Conservation (phyloP, 2,113 vertebrate species). For the Piliocolobus tephrosceles region DNA sequence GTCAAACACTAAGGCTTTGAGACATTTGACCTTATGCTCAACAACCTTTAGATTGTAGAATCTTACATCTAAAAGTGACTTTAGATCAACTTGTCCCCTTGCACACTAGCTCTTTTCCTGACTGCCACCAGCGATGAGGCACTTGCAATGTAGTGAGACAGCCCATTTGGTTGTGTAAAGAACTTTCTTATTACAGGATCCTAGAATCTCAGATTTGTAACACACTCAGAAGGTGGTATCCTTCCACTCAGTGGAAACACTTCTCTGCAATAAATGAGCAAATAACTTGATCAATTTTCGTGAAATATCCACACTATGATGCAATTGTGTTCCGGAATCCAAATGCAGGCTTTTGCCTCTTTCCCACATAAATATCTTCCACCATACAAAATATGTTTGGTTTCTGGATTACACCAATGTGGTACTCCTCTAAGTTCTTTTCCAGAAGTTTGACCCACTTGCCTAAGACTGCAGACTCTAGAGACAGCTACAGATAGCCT, state of each 20-base stretch:
- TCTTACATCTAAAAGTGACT: not conserved
- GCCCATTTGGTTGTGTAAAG: not conserved
- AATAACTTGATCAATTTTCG: not conserved
- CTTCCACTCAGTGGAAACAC: not conserved
- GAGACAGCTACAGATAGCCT: not conserved
- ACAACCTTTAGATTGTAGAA: not conserved
- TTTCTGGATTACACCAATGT: not conserved
- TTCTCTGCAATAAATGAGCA: not conserved
- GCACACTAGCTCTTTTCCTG: not conserved
- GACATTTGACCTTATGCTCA: not conserved
- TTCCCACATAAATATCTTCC: conserved; percentile 35
- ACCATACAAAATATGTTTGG: not conserved
- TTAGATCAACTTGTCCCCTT: not conserved
- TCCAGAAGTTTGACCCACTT: not conserved
- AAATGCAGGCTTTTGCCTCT: conserved; percentile 2
- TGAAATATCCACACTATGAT: not conserved
- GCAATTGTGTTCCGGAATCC: not conserved
- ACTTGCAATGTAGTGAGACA: not conserved
- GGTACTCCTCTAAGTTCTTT: not conserved
- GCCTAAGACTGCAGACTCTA: not conserved
- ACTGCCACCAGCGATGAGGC: not conserved
- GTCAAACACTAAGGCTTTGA: not conserved
- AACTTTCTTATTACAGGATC: not conserved
- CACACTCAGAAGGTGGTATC: not conserved
- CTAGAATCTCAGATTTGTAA: not conserved